Conservation (phyloP, 2,888 invertebrate species). For the Oegoconia quadripuncta region DNA sequence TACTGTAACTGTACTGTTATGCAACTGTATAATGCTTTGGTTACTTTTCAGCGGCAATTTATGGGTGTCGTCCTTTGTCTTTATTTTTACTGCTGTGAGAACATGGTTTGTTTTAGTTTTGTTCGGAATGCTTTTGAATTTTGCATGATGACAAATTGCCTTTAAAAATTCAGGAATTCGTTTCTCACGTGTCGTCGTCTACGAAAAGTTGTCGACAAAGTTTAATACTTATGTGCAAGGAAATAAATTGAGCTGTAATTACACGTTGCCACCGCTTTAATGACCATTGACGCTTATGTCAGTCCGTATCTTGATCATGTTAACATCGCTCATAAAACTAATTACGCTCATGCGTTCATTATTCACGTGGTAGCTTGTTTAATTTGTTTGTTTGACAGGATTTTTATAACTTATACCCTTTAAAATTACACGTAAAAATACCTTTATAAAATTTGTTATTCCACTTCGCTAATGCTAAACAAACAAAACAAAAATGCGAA, state of each 20-base stretch:
- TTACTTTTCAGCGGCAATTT: slow-evolving; percentile 75
- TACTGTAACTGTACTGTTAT: slow-evolving; percentile 74
- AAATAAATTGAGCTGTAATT: slow-evolving; percentile 27
- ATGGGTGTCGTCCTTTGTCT: slow-evolving; percentile 70
- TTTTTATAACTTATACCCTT: too few species aligned
- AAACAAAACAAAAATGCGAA: too few species aligned
- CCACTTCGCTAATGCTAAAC: too few species aligned
- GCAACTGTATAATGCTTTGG: slow-evolving; percentile 76
- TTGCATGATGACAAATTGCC: slow-evolving; percentile 37
- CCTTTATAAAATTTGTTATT: too few species aligned
- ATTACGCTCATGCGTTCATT: slow-evolving; percentile 36
- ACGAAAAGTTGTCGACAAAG: too few species aligned
- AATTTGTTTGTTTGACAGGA: background rate
- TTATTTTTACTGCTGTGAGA: slow-evolving; percentile 62
- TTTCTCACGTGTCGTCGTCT: too few species aligned
- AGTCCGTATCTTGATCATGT: slow-evolving; percentile 44
- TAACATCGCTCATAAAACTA: slow-evolving; percentile 42
- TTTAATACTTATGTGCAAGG: slow-evolving; percentile 1
- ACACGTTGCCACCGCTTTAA: slow-evolving; percentile 26
- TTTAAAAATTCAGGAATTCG: slow-evolving; percentile 23
- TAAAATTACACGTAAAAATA: too few species aligned
- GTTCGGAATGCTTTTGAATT: slow-evolving; percentile 47
- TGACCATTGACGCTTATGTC: slow-evolving; percentile 28
- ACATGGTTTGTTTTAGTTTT: slow-evolving; percentile 61
- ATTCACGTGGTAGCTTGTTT: slow-evolving; percentile 23